Evolutionary conservation across 2,888 invertebrate genomes (phyloP).

Genomic region (Amphipoea oculea): DNA sequence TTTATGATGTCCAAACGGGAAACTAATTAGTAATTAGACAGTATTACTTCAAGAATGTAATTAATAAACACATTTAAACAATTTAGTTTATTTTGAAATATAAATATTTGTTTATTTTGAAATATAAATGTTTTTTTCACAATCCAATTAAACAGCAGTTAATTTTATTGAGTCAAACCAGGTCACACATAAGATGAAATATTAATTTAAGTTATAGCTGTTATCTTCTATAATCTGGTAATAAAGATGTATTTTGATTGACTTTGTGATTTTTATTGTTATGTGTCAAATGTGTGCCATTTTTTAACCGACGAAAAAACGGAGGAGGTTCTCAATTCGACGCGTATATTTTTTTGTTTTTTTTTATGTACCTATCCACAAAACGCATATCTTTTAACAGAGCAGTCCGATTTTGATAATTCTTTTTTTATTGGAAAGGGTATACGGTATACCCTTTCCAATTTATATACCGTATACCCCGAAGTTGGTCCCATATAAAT

Average conservation of each 20-base stretch:
- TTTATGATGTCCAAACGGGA: neutral
- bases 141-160: constrained; percentile 5
- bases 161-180: constrained; percentile 7
- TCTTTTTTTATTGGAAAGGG: too few species aligned
- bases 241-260: constrained; percentile 35
- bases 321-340: too few species aligned
- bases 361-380: too few species aligned
- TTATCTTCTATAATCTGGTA: constrained; percentile 35
- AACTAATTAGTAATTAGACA: constrained; percentile 19
- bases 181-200: constrained; percentile 1
- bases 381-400: too few species aligned
- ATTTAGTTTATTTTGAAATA: neutral
- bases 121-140: neutral
- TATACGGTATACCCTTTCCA: too few species aligned
- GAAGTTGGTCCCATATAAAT: too few species aligned
- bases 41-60: constrained; percentile 30
- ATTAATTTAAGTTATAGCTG: constrained; percentile 14
- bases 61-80: neutral
- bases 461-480: too few species aligned
- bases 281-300: neutral
- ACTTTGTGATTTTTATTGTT: constrained; percentile 5
- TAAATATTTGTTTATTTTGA: neutral
- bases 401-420: too few species aligned
- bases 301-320: neutral
- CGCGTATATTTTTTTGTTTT: too few species aligned